Conservation (phyloP, 2,888 invertebrate genomes). For the Magallana nippona region DNA sequence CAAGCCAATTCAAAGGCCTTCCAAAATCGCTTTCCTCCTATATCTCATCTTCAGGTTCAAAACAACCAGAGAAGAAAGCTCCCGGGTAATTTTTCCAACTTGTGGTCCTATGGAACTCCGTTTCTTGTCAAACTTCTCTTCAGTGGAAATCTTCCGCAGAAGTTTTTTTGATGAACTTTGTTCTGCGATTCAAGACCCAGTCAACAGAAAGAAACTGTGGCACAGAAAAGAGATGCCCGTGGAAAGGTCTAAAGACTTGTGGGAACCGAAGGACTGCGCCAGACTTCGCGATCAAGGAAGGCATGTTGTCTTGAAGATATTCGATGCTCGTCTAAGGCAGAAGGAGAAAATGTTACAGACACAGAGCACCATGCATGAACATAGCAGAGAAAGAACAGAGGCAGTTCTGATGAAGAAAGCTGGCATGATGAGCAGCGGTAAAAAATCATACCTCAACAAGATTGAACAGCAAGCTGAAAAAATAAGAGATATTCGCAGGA, state of each 20-base stretch:
- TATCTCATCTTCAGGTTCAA: conserved; percentile 30
- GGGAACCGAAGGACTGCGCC: conserved; percentile 43
- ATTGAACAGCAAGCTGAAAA: conserved; percentile 35
- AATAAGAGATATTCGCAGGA: neutral
- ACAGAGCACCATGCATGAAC: neutral
- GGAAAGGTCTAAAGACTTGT: conserved; percentile 4
- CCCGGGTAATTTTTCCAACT: conserved; percentile 40
- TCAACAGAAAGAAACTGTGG: neutral
- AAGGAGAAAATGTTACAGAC: conserved; percentile 18
- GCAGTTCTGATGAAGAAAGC: conserved; percentile 41
- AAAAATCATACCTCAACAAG: conserved; percentile 41
- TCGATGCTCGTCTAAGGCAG: conserved; percentile 45
- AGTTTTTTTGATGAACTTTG: conserved; percentile 48
- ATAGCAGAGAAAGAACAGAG: conserved; percentile 37
- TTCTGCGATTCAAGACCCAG: conserved; percentile 1
- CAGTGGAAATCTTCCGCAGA: conserved; percentile 45
- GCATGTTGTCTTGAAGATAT: conserved; percentile 36
- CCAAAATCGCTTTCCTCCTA: conserved; percentile 19
- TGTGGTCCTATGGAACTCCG: conserved; percentile 51
- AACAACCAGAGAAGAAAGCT: neutral
- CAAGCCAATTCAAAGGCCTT: conserved; percentile 27
- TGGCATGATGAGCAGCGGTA: conserved; percentile 41
- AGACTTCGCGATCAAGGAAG: conserved; percentile 40
- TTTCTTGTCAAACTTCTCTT: conserved; percentile 48
- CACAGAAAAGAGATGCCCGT: neutral